These are phyloP conservation scores for Microplitis deprimator DNA, from an alignment of 2,888 invertebrate species.

Conservation along the genomic window DNA sequence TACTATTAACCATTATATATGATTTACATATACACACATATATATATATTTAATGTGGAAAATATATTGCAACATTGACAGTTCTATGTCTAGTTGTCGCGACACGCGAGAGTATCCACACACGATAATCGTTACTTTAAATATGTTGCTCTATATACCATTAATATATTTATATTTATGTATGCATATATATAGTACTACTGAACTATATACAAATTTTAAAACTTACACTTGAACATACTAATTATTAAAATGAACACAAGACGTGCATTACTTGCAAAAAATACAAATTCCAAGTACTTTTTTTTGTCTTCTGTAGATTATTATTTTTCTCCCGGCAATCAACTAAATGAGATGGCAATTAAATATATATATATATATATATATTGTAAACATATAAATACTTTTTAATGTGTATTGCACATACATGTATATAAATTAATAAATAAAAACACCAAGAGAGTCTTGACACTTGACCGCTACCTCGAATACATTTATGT, in stretches of 20 bases:
- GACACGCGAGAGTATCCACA: conserved; percentile 28
- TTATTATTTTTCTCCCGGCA: background rate
- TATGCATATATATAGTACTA: background rate
- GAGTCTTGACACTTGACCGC: conserved; percentile 54
- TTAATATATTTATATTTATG: background rate
- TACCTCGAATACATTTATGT: conserved; percentile 40
- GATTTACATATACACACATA: conserved; percentile 1
- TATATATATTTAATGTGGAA: conserved; percentile 4
- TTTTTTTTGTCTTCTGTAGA: background rate
- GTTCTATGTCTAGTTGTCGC: conserved; percentile 33
- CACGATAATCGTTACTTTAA: background rate
- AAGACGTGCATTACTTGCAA: conserved; percentile 30
- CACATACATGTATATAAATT: too few species aligned
- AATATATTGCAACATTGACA: conserved; percentile 16
- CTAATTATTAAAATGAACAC: conserved; percentile 46
- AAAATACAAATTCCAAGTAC: conserved; percentile 6
- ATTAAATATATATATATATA: background rate
- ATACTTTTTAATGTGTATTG: too few species aligned
- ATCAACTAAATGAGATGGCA: background rate
- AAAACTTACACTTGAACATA: conserved; percentile 7
- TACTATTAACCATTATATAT: conserved; percentile 7
- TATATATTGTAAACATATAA: too few species aligned
- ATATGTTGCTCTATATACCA: background rate
- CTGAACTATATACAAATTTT: background rate
- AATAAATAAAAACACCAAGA: conserved; percentile 40